Evolutionary conservation across 2,797 vertebrate genomes (phyloP), one percentile per base, ranked within the genome.

Genomic region (Melanotaenia maccullochi): DNA sequence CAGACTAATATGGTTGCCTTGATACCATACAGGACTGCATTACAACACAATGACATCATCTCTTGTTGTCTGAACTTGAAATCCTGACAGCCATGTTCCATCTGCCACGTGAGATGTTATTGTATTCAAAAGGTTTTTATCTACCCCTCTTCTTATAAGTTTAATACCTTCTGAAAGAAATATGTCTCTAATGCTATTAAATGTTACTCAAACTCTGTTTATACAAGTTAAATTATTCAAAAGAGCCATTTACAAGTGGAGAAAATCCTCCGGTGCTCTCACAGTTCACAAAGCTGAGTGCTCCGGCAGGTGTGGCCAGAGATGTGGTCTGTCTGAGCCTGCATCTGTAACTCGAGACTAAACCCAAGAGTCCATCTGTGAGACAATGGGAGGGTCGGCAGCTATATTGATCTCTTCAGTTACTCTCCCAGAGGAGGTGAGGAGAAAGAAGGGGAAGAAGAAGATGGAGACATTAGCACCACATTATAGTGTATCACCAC

Each of bases 161-260:
- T 68, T 56, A 52, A 74, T 62, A 64, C 38, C 71, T 70, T 78
- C 80, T 67, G 67, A 80, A 87, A 84, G 71, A 72, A 36, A 67
- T 25, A 68, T 55, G 44, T 84, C 72, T 80, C 62, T 80, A 78
- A 75, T 71, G 30, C 7, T 86, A 81, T 83, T 73, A 87, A 90
- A 83, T 76, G 78, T 70, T 84, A 90, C 85, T 91, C 88, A 79
- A 87, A 88, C 81, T 85, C 68, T 81, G 83, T 94, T 93, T 88
- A 87, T 83, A 82, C 79, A 47, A 75, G 68, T 81, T 94, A 30
- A 94, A 94, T 94, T 91, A 94, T 94, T 95, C 88, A 94, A 68
- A 76, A 83, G 57, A 68, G 73, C 76, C 82, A 83, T 91, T 91
- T 85, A 85, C 64, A 86, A 68, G 56, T 0, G 9, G 56, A 75